Base-by-base conservation (phyloP, 2,888 invertebrate genomes). In the Oasisia sp. region DNA sequence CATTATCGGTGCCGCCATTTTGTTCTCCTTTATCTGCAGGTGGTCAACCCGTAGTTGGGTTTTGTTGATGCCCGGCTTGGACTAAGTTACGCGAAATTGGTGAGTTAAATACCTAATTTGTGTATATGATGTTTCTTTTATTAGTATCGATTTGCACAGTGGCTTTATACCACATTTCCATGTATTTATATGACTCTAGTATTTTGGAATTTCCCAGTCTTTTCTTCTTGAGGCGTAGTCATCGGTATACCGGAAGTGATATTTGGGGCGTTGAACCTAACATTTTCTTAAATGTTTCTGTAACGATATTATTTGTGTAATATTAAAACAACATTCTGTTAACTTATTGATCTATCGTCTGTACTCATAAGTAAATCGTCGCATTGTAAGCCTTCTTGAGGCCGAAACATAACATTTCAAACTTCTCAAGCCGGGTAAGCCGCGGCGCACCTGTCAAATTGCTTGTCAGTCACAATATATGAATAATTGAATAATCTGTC, bases 21-120 rank as follows among this genome's bases (percentile, higher is more conserved):
- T 74, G 74, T 74, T 74, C 74, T 74, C 74, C 74, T 74, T 74
- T 74, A 74, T 74, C 74, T 74, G 74, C 74, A 74, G 74, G 74
- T 74, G 74, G 74, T 74, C 74, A 74, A 74, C 74, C 74, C 74
- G 74, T 74, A 74, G 74, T 74, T 74, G 74, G 74, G 74, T 74
- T 74, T 74, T 74, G 74, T 74, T 74, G 74, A 74, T 74, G 74
- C 74, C 74, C 74, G 74, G 74, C 74, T 74, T 74, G 27, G 14
- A 19, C 74, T 74, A 74, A 74, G 74, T 74, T 74, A 74, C 74
- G 27, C 74, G 27, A n/a, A 74, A 74, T 74, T 74, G 74, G 74
- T 74, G 74, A 74, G 74, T n/a, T 74, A 74, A 27, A 74, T 74
- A 74, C 74, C 74, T 74, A n/a, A 7, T 2, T 74, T 74, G 74